Evolutionary conservation across 2,888 invertebrate genomes (phyloP).

Genomic region (Platynereis dumerilii): DNA sequence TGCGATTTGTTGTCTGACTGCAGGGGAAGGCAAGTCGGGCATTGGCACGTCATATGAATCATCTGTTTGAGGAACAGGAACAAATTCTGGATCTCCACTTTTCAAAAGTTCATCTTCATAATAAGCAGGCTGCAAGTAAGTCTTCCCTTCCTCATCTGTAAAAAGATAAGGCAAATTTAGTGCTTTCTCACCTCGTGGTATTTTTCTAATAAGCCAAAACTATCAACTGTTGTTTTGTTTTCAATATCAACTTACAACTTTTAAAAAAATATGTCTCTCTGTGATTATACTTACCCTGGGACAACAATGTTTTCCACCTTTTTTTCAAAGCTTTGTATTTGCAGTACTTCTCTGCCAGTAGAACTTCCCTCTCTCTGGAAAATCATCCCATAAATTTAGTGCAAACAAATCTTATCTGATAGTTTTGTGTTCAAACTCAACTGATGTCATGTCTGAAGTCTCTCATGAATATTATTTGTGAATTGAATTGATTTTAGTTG

Average conservation of each 20-base stretch:
- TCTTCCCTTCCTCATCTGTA: no score
- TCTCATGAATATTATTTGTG: no score
- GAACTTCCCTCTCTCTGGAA: constrained; percentile 52
- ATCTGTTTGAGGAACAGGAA: no score
- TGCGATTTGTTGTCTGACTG: constrained; percentile 50
- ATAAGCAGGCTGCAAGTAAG: not conserved
- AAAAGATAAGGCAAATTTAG: no score
- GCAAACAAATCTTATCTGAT: constrained; percentile 1
- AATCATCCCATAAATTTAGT: no score
- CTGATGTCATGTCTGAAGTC: no score
- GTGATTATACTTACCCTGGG: constrained; percentile 10
- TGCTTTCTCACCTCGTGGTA: no score
- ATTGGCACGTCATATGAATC: not conserved
- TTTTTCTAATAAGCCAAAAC: no score
- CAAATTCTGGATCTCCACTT: no score
- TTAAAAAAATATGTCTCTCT: not conserved
- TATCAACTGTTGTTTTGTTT: no score
- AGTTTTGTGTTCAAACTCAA: not conserved
- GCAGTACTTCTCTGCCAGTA: constrained; percentile 51
- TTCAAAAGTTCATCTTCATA: not conserved
- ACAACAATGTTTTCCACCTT: constrained; percentile 41
- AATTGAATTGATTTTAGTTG: no score
- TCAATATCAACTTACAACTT: no score
- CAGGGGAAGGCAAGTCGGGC: constrained; percentile 29
- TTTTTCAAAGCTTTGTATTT: constrained; percentile 55